Base-by-base conservation (phyloP, 2,888 invertebrate genomes). In the Baccha elongata region DNA sequence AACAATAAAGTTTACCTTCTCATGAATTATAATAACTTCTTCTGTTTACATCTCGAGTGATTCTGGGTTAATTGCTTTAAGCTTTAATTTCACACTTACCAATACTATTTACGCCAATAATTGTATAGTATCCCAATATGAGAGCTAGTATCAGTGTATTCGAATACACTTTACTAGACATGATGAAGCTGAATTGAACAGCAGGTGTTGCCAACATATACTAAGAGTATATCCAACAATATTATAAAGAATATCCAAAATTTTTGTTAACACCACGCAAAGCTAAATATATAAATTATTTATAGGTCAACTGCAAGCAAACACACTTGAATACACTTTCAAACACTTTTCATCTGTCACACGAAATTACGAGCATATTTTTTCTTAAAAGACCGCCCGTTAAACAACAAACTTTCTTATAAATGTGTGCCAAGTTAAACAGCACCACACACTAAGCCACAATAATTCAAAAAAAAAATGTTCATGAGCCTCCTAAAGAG, bases 41-140 rank as follows among this genome's bases (percentile, higher is more conserved):
- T 44, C 29, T 40, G 48, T 48, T 42, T 19, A 60, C 15, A 42
- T 26, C 69, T 50, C 32, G 40, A 11, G 13, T 10, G 17, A 29
- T 73, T 60, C 44, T 72, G 46, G 76, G 71, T 62, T 76, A 76
- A 81, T 67, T 60, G 60, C 76, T 67, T 17, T 71, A 32, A 62
- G 65, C 5, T 55, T 50, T n/a, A n/a, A 73, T 52, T 35, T 75
- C 50, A 29, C 58, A 69, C 83, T 83, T 78, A 83, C 83, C 83
- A 78, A 60, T 83, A 46, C 83, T 73, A 55, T 65, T 67, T 42
- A 78, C 83, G 32, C 83, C 83, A 58, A 68, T 64, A 35, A 68
- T 78, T 78, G 72, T 69, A 78, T 78, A 73, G 83, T 83, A 83
- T 83, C 83, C 83, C 72, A 83, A 78, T 60, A 60, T 8, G 50